Evolutionary conservation across 2,888 invertebrate genomes (phyloP).

Genomic region (Ectemnius lituratus): DNA sequence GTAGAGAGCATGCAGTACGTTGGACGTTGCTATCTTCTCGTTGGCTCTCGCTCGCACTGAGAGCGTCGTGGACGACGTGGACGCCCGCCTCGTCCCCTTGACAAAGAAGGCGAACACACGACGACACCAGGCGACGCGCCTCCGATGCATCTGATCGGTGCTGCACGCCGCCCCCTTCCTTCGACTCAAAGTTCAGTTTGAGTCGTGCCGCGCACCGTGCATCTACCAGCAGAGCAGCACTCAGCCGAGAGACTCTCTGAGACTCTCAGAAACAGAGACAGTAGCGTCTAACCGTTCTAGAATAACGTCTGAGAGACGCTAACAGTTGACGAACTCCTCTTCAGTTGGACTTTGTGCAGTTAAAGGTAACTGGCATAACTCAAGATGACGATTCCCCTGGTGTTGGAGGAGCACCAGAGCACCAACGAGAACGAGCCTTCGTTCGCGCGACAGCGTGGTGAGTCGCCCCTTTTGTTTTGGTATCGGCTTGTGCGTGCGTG

Average conservation of each 20-base stretch:
- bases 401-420: slow-evolving; percentile 23
- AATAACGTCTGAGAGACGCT: too few species aligned
- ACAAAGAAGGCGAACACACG: slow-evolving; percentile 8
- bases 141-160: slow-evolving; percentile 35
- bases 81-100: not conserved
- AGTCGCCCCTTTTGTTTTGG: slow-evolving; percentile 42
- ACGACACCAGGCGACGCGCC: slow-evolving; percentile 1
- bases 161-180: slow-evolving; percentile 7
- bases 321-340: not conserved
- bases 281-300: too few species aligned
- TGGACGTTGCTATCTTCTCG: slow-evolving; percentile 31
- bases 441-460: slow-evolving; percentile 21
- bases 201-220: slow-evolving; percentile 19
- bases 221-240: not conserved
- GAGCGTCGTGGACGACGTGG: slow-evolving; percentile 10
- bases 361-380: not conserved
- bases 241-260: slow-evolving; percentile 1
- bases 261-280: not conserved
- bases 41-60: slow-evolving; percentile 19
- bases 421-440: slow-evolving; percentile 12
- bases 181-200: slow-evolving; percentile 41
- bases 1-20: slow-evolving; percentile 41
- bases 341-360: too few species aligned
- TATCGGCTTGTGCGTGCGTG: not conserved
- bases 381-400: slow-evolving; percentile 43